A percentile compares a stretch with the other conserved stretches of the same genome.
These are phyloP conservation scores for Brachypteracias leptosomus DNA, from an alignment of 2,113 vertebrate genomes.

Conservation along the genomic window DNA sequence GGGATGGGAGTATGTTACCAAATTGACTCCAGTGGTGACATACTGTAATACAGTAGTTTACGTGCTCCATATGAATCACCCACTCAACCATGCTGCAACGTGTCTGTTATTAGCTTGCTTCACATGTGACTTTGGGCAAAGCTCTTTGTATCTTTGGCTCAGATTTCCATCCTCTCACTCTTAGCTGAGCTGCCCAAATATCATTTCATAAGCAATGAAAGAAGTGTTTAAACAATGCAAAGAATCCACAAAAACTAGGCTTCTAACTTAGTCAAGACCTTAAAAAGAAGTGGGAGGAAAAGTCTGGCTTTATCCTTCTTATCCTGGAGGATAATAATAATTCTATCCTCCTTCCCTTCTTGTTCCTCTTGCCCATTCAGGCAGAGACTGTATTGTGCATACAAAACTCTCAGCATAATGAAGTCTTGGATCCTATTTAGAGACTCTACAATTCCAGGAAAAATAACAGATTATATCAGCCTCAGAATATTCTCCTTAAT, in stretches of 20 bases:
- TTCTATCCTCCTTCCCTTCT: neutral
- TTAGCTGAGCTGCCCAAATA: slow-evolving; percentile 3
- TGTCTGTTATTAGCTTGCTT: neutral
- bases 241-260: neutral
- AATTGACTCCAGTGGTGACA: neutral
- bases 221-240: neutral
- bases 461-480: slow-evolving; percentile 57
- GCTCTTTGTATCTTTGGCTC: neutral
- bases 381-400: neutral
- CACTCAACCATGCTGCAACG: neutral
- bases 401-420: neutral
- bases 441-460: slow-evolving; percentile 30
- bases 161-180: neutral
- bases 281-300: neutral
- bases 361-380: neutral
- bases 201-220: neutral
- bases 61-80: neutral
- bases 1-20: neutral
- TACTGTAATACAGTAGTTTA: neutral
- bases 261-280: neutral
- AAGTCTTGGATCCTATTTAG: slow-evolving; percentile 1
- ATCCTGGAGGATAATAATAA: neutral
- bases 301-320: neutral
- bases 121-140: neutral
- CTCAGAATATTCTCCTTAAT: neutral